A percentile compares a stretch with the other conserved stretches of the same genome.
phyloP scores from a whole-genome alignment of 2,113 vertebrate genomes.

The Pseudorasbora parva region DNA sequence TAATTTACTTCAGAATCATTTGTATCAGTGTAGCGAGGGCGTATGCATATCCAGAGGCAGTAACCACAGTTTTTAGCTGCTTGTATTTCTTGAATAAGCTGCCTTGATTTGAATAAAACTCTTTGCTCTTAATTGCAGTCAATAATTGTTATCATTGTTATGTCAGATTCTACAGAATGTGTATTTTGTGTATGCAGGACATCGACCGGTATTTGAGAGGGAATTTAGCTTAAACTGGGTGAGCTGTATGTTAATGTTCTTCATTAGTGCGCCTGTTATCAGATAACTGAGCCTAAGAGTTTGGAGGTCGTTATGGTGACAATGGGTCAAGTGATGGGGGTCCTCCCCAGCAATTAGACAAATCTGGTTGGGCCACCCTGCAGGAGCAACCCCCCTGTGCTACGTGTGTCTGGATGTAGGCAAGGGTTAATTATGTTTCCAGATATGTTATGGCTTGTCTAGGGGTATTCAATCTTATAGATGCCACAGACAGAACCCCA shows the following conservation, averaged over 20 bases:
- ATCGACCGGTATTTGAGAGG: conserved; percentile 9
- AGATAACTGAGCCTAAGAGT: conserved; percentile 38
- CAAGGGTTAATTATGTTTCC: conserved; percentile 36
- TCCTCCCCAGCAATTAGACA: conserved; percentile 63
- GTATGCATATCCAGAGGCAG: background rate
- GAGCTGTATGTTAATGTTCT: conserved; percentile 43
- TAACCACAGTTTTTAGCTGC: background rate
- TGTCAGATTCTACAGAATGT: background rate
- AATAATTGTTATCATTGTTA: background rate
- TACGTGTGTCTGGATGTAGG: conserved; percentile 12
- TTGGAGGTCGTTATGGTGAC: conserved; percentile 53
- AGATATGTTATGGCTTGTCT: conserved; percentile 20
- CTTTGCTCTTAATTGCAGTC: background rate
- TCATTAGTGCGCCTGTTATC: conserved; percentile 54
- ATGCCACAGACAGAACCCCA: background rate
- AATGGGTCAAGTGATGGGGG: conserved; percentile 52
- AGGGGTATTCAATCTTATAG: background rate
- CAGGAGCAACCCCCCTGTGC: conserved; percentile 35
- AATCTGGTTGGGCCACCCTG: conserved; percentile 56
- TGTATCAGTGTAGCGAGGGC: background rate
- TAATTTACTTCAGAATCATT: too few relatives aligned
- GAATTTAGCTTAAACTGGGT: conserved; percentile 13
- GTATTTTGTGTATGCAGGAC: conserved; percentile 26
- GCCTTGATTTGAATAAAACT: background rate
- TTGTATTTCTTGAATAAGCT: background rate